Evolutionary conservation across 2,888 invertebrate species (phyloP).

Genomic region (Spodoptera littoralis): DNA sequence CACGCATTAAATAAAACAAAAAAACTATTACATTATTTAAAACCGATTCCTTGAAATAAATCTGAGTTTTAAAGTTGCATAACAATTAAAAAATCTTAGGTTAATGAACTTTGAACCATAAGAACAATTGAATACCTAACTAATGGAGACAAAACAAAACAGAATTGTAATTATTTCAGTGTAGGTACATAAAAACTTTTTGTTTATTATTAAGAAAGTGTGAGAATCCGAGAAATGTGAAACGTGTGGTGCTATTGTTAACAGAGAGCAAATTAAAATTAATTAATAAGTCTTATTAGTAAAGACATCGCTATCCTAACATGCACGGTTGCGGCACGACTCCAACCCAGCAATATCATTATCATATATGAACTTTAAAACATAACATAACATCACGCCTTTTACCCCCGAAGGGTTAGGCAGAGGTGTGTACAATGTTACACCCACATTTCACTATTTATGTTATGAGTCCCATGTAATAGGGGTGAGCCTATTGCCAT

Average conservation of each 20-base stretch:
- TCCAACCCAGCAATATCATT: too few relatives aligned
- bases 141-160: constrained; percentile 1
- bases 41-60: neutral
- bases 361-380: too few relatives aligned
- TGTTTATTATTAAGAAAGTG: constrained; percentile 16
- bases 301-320: too few relatives aligned
- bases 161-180: constrained; percentile 3
- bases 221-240: constrained; percentile 26
- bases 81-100: constrained; percentile 2
- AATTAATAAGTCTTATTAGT: neutral
- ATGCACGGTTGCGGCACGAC: too few relatives aligned
- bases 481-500: too few relatives aligned
- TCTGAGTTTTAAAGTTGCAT: neutral
- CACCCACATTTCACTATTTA: too few relatives aligned
- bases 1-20: neutral
- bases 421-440: too few relatives aligned
- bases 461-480: too few relatives aligned
- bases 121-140: constrained; percentile 1
- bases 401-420: too few relatives aligned
- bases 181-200: constrained; percentile 6
- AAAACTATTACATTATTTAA: neutral
- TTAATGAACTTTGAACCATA: constrained; percentile 2
- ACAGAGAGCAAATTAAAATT: constrained; percentile 3
- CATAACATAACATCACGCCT: too few relatives aligned
- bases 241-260: constrained; percentile 35